phyloP scores from a whole-genome alignment of 2,888 invertebrate genomes.

The Ellobium chinense region DNA sequence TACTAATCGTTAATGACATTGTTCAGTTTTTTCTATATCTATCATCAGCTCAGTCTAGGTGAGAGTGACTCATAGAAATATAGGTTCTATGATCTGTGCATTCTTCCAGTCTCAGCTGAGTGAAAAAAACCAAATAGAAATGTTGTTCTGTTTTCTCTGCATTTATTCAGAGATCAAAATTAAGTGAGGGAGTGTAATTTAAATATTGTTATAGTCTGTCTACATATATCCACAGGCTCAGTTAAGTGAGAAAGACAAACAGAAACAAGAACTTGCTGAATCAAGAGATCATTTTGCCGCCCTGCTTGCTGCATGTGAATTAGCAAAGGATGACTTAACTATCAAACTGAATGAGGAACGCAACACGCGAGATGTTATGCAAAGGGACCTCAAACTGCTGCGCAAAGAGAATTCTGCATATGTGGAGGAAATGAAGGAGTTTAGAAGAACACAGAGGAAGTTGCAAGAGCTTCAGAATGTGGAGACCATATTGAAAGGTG shows the following conservation, averaged over 20 bases:
- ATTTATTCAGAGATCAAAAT: too few species aligned
- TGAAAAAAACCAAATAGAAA: too few species aligned
- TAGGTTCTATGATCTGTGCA: too few species aligned
- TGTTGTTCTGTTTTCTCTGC: too few species aligned
- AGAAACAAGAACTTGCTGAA: constrained; percentile 23
- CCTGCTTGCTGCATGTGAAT: not conserved
- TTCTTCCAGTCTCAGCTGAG: too few species aligned
- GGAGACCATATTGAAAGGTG: constrained; percentile 68
- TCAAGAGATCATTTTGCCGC: constrained; percentile 4
- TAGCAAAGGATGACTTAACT: not conserved
- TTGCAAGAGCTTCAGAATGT: constrained; percentile 64
- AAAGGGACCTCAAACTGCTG: constrained; percentile 7
- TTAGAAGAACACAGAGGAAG: constrained; percentile 60
- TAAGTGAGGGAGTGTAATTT: too few species aligned
- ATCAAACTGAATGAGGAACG: constrained; percentile 14
- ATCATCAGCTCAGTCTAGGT: too few species aligned
- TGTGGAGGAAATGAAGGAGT: constrained; percentile 52
- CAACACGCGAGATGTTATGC: constrained; percentile 10
- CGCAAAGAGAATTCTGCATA: constrained; percentile 33
- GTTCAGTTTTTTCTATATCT: too few species aligned
- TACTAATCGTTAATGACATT: too few species aligned
- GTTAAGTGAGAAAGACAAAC: constrained; percentile 10
- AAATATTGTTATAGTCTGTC: too few species aligned
- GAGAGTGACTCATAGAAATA: too few species aligned
- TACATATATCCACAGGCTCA: constrained; percentile 33